Percentiles rank a stretch among this genome's conserved stretches.
These are phyloP conservation scores for Xerus rutilus DNA, from an alignment of 2,797 vertebrate genomes.

Conservation along the genomic window DNA sequence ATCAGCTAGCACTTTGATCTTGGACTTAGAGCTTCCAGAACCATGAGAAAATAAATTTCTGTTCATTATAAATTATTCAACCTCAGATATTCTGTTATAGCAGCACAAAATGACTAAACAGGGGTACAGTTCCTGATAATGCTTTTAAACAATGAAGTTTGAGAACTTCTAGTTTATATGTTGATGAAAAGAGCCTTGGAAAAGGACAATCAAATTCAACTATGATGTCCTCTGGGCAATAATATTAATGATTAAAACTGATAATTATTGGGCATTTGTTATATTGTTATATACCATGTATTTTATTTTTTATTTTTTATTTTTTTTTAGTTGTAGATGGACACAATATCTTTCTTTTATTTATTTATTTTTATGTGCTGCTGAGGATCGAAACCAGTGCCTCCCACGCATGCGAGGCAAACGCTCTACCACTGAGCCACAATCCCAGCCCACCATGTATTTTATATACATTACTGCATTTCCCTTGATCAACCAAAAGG, in stretches of 20 bases:
- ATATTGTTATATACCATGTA: not conserved
- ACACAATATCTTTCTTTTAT: too few relatives aligned
- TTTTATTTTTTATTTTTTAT: too few relatives aligned
- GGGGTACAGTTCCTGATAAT: not conserved
- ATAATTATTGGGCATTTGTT: not conserved
- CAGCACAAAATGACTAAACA: not conserved
- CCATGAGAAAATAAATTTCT: not conserved
- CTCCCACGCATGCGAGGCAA: too few relatives aligned
- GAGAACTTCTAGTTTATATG: not conserved
- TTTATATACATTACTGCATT: too few relatives aligned
- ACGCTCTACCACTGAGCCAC: too few relatives aligned
- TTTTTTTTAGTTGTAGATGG: too few relatives aligned
- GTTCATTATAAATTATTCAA: not conserved
- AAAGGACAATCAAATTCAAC: not conserved
- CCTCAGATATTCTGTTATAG: not conserved
- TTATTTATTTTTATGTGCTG: too few relatives aligned
- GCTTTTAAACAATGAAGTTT: not conserved
- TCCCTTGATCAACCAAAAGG: too few relatives aligned
- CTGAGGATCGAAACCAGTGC: too few relatives aligned
- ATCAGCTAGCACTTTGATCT: not conserved
- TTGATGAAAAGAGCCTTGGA: not conserved
- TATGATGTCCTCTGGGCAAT: not conserved
- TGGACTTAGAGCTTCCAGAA: not conserved
- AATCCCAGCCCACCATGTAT: too few relatives aligned
- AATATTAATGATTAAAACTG: not conserved